Evolutionary conservation across 2,797 vertebrate species (phyloP), one percentile per base, ranked within the genome.

Genomic region (Cossypha polioptera): DNA sequence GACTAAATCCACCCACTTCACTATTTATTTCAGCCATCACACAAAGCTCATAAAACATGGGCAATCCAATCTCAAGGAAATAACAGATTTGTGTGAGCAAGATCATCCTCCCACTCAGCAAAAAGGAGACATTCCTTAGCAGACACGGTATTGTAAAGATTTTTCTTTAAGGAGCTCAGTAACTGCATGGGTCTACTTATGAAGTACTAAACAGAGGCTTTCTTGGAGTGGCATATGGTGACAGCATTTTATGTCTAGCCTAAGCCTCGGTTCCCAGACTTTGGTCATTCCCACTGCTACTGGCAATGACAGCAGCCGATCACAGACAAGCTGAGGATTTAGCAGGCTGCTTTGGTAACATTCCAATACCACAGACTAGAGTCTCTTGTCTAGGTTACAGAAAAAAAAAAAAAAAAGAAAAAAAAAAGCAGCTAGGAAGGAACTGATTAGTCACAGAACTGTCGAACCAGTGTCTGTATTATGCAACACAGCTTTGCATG

Each of bases 21-120:
- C 76, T 94, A 53, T 96, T 89, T 92, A 91, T 95, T 93, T 92
- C 85, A 94, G 76, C 82, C 91, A 48, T 90, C 85, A 59, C 85
- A 94, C 92, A 90, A 78, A 92, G 82, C 89, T 88, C 85, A 78
- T 73, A 90, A 88, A 96, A 95, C 82, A 92, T 86, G 94, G 95
- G 58, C 91, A 92, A 90, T 67, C 85, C 76, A 75, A 8, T 55
- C 87, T 58, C 55, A 91, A 66, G 89, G 88, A 94, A 95, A 16
- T 43, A 81, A 78, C 73, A 95, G 75, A 75, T 86, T 29, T 90
- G 55, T 90, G 76, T 69, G 48, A 92, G 80, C 15, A 3, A 93
- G 75, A 92, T 86, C 72, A 83, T 87, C 90, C 86, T 95, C 95
- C 94, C 80, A 86, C 91, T 88, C 11, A 10, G 42, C 66, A 58